Base-by-base conservation (phyloP, 2,797 vertebrate species). In the Falco rusticolus region DNA sequence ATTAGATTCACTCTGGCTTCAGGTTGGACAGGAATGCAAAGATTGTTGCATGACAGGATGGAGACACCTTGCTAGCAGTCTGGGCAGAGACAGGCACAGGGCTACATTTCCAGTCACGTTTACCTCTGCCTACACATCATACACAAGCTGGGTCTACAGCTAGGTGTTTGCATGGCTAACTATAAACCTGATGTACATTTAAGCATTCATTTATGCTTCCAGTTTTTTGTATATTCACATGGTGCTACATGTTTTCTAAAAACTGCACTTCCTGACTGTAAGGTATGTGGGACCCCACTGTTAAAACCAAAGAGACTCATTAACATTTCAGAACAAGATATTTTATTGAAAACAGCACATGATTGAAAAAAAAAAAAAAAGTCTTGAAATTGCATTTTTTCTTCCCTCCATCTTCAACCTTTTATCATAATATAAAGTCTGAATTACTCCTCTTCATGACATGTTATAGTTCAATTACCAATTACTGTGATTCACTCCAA, bases 11-110 rank as follows among this genome's bases (percentile, higher is more conserved):
- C 64, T 43, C 56, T 59, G 37, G 13, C 74, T 94, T 78, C 90
- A 85, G 68, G 94, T 89, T 3, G 70, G 80, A 71, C 80, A 90
- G 90, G 90, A 96, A 96, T 64, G 78, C 0, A 0, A 86, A 47
- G 92, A 90, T 64, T 83, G 88, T 12, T 94, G 93, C 11, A 13
- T 76, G 86, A 93, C 91, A 95, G 93, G 96, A 95, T 94, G 64
- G 48, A 97, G 84, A 57, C 86, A 93, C 4, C 28, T 91, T 76
- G 66, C 83, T 78, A 90, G 85, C 85, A 96, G 84, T 65, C 66
- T 24, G 65, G 61, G 66, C 92, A 95, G 75, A 92, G 83, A 66
- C 19, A 84, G 86, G 86, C 60, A 82, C 86, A 70, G 56, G 70
- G 68, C 87, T 89, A 68, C 9, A 0, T 81, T 84, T 72, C 70